Conservation (phyloP, 2,797 vertebrate genomes). For the Paramormyrops hopkinsi region DNA sequence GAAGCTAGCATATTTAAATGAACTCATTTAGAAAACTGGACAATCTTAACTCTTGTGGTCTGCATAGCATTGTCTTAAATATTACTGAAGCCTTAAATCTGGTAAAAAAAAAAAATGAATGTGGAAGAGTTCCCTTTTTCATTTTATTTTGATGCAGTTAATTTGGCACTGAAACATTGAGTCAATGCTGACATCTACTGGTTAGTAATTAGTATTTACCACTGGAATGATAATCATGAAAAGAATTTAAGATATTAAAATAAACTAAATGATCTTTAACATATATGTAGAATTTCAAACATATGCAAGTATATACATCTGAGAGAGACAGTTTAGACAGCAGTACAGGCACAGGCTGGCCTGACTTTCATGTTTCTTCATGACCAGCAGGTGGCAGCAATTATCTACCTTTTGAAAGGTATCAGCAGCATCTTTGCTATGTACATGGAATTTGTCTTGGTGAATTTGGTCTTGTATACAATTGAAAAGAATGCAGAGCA, state of each 20-base stretch:
- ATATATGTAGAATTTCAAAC: background rate
- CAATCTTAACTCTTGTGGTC: background rate
- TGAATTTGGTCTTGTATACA: background rate
- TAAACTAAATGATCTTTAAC: background rate
- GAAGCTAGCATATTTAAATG: background rate
- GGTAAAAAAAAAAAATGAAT: background rate
- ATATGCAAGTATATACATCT: background rate
- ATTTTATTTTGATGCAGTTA: background rate
- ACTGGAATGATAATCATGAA: background rate
- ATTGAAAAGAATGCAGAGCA: background rate
- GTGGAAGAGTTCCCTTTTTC: background rate
- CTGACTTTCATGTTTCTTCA: background rate
- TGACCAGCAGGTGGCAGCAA: background rate
- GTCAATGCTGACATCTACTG: constrained; percentile 12
- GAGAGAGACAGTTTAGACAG: background rate
- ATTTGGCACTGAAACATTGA: background rate
- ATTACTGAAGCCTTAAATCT: background rate
- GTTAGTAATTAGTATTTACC: background rate
- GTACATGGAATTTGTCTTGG: background rate
- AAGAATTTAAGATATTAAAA: background rate
- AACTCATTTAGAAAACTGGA: background rate
- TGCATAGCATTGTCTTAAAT: background rate
- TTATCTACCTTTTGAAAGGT: background rate
- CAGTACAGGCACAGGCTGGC: background rate
- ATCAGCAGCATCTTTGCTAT: background rate